Conservation (phyloP, 92 coral and sea anemone species). For the Porites cylindrica region DNA sequence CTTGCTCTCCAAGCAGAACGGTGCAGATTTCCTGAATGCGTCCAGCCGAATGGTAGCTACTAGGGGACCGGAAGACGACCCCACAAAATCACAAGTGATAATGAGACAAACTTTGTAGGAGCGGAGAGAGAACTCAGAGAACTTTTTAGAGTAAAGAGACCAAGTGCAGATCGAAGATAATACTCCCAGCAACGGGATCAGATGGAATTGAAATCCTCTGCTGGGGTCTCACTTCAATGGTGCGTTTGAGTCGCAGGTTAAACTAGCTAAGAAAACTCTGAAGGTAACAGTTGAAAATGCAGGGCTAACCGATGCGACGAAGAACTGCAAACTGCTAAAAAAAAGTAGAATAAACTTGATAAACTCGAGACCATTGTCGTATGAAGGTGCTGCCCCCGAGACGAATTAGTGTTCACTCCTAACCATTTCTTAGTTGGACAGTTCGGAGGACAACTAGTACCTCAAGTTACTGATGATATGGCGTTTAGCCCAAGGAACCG, state of each 20-base stretch:
- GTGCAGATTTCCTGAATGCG: conserved; percentile 43
- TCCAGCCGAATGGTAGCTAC: conserved; percentile 30
- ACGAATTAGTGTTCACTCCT: background rate
- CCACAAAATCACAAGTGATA: conserved; percentile 38
- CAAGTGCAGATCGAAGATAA: conserved; percentile 43
- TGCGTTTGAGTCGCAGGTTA: background rate
- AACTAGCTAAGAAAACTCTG: conserved; percentile 9
- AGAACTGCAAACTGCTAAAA: conserved; percentile 17
- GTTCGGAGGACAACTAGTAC: conserved; percentile 49
- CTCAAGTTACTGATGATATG: conserved; percentile 19
- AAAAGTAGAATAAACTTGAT: conserved; percentile 38
- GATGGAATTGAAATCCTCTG: conserved; percentile 28
- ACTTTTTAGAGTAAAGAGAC: conserved; percentile 37
- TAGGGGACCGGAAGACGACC: conserved; percentile 49
- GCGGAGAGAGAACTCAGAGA: conserved; percentile 41
- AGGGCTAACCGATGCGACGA: conserved; percentile 13
- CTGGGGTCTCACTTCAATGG: conserved; percentile 7
- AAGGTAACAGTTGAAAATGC: background rate
- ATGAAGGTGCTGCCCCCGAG: no score
- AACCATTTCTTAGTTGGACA: conserved; percentile 46
- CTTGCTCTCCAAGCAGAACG: conserved; percentile 39
- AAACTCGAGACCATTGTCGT: conserved; percentile 3
- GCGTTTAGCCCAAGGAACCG: conserved; percentile 23
- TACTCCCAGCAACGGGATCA: conserved; percentile 6
- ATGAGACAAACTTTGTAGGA: conserved; percentile 47